Conservation (phyloP, 1,140 invertebrate species). For the Riptortus pedestris region DNA sequence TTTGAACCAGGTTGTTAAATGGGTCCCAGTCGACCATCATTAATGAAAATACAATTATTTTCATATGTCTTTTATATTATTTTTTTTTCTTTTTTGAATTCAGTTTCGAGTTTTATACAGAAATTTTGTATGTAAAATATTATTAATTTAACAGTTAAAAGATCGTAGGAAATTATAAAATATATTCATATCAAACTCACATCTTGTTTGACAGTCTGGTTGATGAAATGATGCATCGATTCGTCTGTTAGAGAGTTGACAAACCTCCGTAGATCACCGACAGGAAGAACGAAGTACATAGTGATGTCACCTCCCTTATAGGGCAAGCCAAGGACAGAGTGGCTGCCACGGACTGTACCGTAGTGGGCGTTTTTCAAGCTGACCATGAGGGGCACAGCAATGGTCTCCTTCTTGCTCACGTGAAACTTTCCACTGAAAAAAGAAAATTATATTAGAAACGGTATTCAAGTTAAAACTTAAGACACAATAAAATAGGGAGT, state of each 20-base stretch:
- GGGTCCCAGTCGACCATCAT: too few species aligned
- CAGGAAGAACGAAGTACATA: constrained; percentile 62
- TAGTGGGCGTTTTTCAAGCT: constrained; percentile 47
- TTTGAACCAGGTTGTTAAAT: too few species aligned
- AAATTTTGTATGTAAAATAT: too few species aligned
- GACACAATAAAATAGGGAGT: too few species aligned
- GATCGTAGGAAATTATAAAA: too few species aligned
- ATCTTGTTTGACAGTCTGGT: constrained; percentile 35
- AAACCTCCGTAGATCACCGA: constrained; percentile 37
- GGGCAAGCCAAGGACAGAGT: constrained; percentile 55
- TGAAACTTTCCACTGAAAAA: constrained; percentile 7
- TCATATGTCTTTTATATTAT: too few species aligned
- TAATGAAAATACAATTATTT: too few species aligned
- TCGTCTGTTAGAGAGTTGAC: constrained; percentile 37
- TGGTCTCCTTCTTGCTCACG: constrained; percentile 35
- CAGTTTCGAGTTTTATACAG: too few species aligned
- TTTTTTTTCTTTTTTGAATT: too few species aligned
- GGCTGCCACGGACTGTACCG: constrained; percentile 42
- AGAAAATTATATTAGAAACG: not conserved
- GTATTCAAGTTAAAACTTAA: too few species aligned
- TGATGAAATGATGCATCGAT: constrained; percentile 44
- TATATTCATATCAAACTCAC: too few species aligned
- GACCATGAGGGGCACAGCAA: constrained; percentile 55
- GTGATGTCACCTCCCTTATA: constrained; percentile 52
- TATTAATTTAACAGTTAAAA: too few species aligned